Conservation (phyloP, 2,888 invertebrate genomes). For the Micoletzkya japonica region DNA sequence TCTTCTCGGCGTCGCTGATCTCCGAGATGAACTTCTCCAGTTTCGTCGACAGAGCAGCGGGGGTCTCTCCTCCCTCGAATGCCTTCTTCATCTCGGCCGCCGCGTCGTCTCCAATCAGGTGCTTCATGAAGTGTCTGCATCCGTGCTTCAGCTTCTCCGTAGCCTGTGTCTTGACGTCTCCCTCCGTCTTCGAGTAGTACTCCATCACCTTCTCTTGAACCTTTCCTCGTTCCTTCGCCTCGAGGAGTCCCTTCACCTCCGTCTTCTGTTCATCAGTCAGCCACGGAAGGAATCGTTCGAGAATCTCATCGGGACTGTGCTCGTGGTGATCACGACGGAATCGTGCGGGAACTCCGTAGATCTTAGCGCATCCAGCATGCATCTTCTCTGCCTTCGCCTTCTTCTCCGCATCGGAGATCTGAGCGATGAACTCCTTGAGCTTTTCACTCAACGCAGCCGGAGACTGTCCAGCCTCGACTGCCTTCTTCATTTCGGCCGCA, state of each 20-base stretch:
- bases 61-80: slow-evolving; percentile 37
- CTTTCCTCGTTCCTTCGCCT: background rate
- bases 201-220: slow-evolving; percentile 9
- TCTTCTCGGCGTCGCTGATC: slow-evolving; percentile 41
- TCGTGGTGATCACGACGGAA: background rate
- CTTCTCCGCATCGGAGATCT: background rate
- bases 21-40: slow-evolving; percentile 35
- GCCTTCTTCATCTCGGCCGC: slow-evolving; percentile 36
- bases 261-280: slow-evolving; percentile 27
- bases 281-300: slow-evolving; percentile 24
- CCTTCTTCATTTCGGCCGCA: slow-evolving; percentile 35
- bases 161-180: slow-evolving; percentile 46
- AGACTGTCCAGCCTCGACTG: slow-evolving; percentile 40
- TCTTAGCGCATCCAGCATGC: slow-evolving; percentile 25
- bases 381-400: background rate
- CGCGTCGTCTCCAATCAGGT: slow-evolving; percentile 43
- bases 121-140: slow-evolving; percentile 39
- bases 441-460: slow-evolving; percentile 32
- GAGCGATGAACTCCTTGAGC: slow-evolving; percentile 10
- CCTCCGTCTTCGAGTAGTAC: slow-evolving; percentile 32
- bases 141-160: slow-evolving; percentile 43
- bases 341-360: slow-evolving; percentile 13
- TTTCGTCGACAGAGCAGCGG: slow-evolving; percentile 36
- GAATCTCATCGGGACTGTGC: too few relatives aligned
- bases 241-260: slow-evolving; percentile 37